These are phyloP conservation scores for Scaptomyza caliginosa DNA, from an alignment of 2,888 invertebrate genomes.

Conservation along the genomic window DNA sequence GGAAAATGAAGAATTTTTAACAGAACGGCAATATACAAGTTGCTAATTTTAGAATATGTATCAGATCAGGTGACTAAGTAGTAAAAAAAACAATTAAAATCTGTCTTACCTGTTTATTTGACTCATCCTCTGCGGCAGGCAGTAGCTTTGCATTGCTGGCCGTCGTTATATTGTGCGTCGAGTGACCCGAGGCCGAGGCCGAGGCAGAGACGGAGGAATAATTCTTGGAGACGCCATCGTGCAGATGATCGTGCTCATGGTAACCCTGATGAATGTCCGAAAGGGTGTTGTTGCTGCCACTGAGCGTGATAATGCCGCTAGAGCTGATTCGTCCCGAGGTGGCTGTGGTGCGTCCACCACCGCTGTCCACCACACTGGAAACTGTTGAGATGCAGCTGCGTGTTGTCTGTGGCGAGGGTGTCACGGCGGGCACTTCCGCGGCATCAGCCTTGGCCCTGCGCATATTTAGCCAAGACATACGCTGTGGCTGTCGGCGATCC, in stretches of 20 bases:
- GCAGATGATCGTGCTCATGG: slow-evolving; percentile 64
- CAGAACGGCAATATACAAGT: neutral
- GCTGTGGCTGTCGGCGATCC: slow-evolving; percentile 80
- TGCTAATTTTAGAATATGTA: neutral
- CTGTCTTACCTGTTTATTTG: slow-evolving; percentile 82
- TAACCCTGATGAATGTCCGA: slow-evolving; percentile 82
- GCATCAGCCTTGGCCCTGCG: slow-evolving; percentile 69
- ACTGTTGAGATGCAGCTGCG: slow-evolving; percentile 81
- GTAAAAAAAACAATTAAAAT: neutral
- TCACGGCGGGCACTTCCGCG: slow-evolving; percentile 59
- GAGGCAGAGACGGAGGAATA: slow-evolving; percentile 64
- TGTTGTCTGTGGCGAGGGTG: slow-evolving; percentile 81
- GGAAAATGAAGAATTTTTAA: neutral
- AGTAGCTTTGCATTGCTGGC: slow-evolving; percentile 83
- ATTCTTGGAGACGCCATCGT: slow-evolving; percentile 76
- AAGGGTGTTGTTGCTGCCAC: slow-evolving; percentile 82
- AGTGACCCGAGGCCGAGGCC: slow-evolving; percentile 60
- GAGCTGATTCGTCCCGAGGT: slow-evolving; percentile 81
- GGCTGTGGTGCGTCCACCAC: slow-evolving; percentile 80
- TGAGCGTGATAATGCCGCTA: slow-evolving; percentile 80
- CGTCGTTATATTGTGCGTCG: slow-evolving; percentile 80
- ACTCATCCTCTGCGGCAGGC: slow-evolving; percentile 81
- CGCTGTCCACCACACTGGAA: slow-evolving; percentile 74
- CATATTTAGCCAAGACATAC: slow-evolving; percentile 81
- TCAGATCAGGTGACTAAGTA: neutral